Conservation (phyloP, 2,888 invertebrate genomes). For the Notodonta ziczac region DNA sequence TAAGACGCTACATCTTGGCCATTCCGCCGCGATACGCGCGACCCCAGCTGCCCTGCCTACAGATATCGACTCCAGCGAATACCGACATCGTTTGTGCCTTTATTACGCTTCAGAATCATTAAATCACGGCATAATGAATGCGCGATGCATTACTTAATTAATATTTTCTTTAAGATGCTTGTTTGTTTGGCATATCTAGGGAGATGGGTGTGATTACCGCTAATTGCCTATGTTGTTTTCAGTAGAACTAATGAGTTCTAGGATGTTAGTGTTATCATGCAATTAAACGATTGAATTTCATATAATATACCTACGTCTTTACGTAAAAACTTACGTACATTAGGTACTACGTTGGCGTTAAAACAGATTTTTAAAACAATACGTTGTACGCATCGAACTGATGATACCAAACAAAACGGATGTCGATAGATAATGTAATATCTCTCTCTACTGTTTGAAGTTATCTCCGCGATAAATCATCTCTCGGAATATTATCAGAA, state of each 20-base stretch:
- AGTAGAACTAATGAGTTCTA: not conserved
- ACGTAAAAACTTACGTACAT: too few species aligned
- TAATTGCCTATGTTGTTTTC: not conserved
- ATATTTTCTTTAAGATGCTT: slow-evolving; percentile 7
- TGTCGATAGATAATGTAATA: not conserved
- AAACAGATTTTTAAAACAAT: not conserved
- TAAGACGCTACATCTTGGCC: slow-evolving; percentile 20
- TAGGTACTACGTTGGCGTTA: not conserved
- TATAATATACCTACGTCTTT: not conserved
- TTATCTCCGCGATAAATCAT: slow-evolving; percentile 42
- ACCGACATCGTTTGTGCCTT: slow-evolving; percentile 40
- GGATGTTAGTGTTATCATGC: not conserved
- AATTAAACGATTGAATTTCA: not conserved
- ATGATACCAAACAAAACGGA: not conserved
- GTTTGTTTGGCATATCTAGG: not conserved
- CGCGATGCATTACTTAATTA: slow-evolving; percentile 16
- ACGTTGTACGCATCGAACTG: not conserved
- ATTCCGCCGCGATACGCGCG: slow-evolving; percentile 47
- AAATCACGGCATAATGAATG: slow-evolving; percentile 26
- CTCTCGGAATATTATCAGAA: slow-evolving; percentile 42
- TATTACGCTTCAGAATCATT: slow-evolving; percentile 36
- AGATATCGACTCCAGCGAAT: slow-evolving; percentile 42
- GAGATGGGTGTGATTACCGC: not conserved
- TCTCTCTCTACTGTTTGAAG: slow-evolving; percentile 17
- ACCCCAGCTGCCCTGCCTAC: slow-evolving; percentile 54